Conservation (phyloP, 2,113 vertebrate genomes). For the Spizaetus ornatus region DNA sequence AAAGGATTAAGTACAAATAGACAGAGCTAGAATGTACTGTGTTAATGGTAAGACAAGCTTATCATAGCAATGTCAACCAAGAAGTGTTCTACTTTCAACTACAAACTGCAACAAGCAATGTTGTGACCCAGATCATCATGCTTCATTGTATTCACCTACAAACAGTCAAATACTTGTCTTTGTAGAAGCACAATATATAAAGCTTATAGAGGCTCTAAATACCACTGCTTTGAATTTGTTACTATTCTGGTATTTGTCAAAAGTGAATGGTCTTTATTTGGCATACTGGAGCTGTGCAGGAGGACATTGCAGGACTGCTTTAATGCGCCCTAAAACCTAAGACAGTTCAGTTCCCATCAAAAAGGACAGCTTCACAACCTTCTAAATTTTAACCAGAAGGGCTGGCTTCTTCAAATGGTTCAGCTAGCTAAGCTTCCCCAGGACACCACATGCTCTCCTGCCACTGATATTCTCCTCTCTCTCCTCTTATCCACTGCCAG, state of each 20-base stretch:
- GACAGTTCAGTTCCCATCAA: neutral
- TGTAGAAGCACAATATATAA: neutral
- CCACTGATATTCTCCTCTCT: neutral
- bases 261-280: neutral
- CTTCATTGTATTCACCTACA: neutral
- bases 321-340: neutral
- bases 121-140: neutral
- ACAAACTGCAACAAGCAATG: neutral
- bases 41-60: neutral
- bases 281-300: neutral
- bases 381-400: neutral
- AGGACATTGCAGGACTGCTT: neutral
- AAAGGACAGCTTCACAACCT: neutral
- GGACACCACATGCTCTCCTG: neutral
- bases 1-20: neutral
- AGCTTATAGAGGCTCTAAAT: neutral
- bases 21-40: neutral
- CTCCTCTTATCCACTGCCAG: neutral
- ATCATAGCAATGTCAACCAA: fast-evolving
- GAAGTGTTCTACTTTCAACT: neutral
- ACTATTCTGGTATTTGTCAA: neutral
- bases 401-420: neutral
- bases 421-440: neutral
- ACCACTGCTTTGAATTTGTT: neutral
- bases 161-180: neutral